Evolutionary conservation across 2,113 vertebrate species (phyloP).

Genomic region (Microcebus tavaratra): DNA sequence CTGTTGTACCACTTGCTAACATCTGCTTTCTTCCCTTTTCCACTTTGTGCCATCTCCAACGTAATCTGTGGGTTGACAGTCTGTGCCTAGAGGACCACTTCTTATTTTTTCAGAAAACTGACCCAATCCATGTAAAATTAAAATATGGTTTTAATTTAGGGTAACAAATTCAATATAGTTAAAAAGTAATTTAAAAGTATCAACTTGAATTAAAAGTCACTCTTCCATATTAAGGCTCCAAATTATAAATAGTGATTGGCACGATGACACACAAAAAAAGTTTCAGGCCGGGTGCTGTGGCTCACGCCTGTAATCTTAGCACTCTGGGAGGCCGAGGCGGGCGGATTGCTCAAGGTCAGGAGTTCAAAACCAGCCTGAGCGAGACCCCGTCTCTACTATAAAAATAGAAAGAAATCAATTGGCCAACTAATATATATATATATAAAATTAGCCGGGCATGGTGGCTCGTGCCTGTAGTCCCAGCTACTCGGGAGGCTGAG

Average conservation of each 20-base stretch:
- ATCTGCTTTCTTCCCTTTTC: neutral
- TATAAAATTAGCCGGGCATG: too few relatives aligned
- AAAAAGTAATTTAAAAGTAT: constrained; percentile 10
- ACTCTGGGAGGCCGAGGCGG: too few relatives aligned
- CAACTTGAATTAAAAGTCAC: constrained; percentile 19
- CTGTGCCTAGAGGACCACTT: neutral
- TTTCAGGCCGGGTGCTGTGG: too few relatives aligned
- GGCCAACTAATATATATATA: too few relatives aligned
- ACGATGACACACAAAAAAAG: neutral
- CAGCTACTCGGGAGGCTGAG: too few relatives aligned
- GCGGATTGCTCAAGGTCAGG: too few relatives aligned
- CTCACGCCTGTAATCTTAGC: too few relatives aligned
- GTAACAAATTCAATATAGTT: neutral
- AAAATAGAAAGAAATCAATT: too few relatives aligned
- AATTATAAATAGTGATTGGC: neutral
- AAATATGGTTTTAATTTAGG: constrained; percentile 18
- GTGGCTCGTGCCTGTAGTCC: too few relatives aligned
- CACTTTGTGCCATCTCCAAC: neutral
- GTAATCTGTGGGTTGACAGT: neutral
- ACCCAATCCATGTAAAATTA: neutral
- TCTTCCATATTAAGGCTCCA: neutral
- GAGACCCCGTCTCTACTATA: too few relatives aligned
- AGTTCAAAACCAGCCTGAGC: too few relatives aligned
- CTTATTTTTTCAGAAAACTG: constrained; percentile 16
- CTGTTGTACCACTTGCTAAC: neutral